A percentile compares a stretch with the other conserved stretches of the same genome.
Evolutionary conservation across 2,797 vertebrate genomes (phyloP).

Genomic region (Leptatherina wallacei): DNA sequence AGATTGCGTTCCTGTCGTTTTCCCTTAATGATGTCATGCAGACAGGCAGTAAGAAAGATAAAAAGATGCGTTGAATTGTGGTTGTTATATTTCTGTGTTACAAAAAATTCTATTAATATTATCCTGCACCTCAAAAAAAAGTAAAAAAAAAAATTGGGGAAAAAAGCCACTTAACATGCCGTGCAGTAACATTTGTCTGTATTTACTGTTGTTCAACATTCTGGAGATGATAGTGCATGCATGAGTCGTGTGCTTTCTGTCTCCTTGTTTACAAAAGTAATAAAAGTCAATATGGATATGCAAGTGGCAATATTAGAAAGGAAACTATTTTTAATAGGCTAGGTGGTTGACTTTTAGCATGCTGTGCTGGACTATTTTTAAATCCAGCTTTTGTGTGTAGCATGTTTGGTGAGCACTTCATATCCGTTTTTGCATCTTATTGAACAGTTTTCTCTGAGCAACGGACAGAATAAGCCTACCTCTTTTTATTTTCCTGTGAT

Average conservation of each 20-base stretch:
- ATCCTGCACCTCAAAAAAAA: slow-evolving; percentile 25
- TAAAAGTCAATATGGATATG: slow-evolving; percentile 51
- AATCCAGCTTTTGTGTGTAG: slow-evolving; percentile 57
- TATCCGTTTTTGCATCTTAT: slow-evolving; percentile 47
- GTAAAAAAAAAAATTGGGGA: slow-evolving; percentile 14
- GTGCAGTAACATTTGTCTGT: slow-evolving; percentile 72
- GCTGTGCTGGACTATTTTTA: slow-evolving; percentile 51
- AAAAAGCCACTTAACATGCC: slow-evolving; percentile 44
- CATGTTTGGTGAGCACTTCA: slow-evolving; percentile 61
- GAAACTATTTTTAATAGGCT: slow-evolving; percentile 39
- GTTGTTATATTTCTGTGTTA: slow-evolving; percentile 43
- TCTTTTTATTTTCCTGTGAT: slow-evolving; percentile 68
- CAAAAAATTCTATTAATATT: slow-evolving; percentile 34
- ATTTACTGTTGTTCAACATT: slow-evolving; percentile 62
- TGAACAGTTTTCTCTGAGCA: slow-evolving; percentile 44
- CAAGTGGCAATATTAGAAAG: slow-evolving; percentile 48
- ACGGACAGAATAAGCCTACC: slow-evolving; percentile 68
- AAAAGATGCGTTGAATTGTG: slow-evolving; percentile 54
- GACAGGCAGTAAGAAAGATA: slow-evolving; percentile 66
- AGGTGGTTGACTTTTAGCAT: slow-evolving; percentile 56
- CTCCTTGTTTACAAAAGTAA: slow-evolving; percentile 63
- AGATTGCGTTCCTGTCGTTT: slow-evolving; percentile 85
- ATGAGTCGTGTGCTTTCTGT: slow-evolving; percentile 65
- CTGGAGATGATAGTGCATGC: slow-evolving; percentile 73
- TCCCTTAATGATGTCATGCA: slow-evolving; percentile 79